Evolutionary conservation across 1,140 invertebrate species (phyloP).

Genomic region (Halotydeus destructor): DNA sequence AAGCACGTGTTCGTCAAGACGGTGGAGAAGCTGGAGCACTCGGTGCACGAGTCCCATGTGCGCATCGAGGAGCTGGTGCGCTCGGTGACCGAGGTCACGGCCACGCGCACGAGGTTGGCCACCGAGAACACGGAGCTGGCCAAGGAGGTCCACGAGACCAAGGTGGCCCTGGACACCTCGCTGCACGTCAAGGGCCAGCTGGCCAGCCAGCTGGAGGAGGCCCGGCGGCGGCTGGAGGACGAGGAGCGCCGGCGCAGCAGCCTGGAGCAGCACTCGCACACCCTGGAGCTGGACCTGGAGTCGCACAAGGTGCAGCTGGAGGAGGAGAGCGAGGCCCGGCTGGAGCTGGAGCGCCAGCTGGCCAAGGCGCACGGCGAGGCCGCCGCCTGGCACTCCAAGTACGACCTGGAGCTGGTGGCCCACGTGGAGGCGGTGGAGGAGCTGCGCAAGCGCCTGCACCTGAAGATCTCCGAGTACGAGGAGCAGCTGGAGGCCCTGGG

Average conservation of each 20-base stretch:
- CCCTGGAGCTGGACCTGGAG: slow-evolving; percentile 77
- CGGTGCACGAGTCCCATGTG: slow-evolving; percentile 65
- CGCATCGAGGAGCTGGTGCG: slow-evolving; percentile 88
- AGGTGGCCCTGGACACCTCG: slow-evolving; percentile 77
- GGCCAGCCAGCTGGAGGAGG: slow-evolving; percentile 69
- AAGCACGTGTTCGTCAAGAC: slow-evolving; percentile 62
- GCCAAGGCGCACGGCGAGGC: slow-evolving; percentile 74
- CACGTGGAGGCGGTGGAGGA: slow-evolving; percentile 83
- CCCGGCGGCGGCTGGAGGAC: slow-evolving; percentile 74
- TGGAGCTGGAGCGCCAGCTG: slow-evolving; percentile 82
- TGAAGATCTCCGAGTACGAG: slow-evolving; percentile 79
- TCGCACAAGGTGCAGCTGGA: slow-evolving; percentile 76
- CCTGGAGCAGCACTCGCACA: slow-evolving; percentile 62
- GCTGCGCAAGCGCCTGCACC: slow-evolving; percentile 48
- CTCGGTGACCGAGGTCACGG: slow-evolving; percentile 79
- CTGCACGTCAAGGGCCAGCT: slow-evolving; percentile 70
- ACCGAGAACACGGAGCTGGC: slow-evolving; percentile 74
- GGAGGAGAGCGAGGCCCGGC: slow-evolving; percentile 79
- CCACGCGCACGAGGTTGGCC: slow-evolving; percentile 26
- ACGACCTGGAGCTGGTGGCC: slow-evolving; percentile 66
- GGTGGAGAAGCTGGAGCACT: slow-evolving; percentile 69
- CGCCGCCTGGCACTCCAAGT: slow-evolving; percentile 69
- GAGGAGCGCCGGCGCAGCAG: slow-evolving; percentile 54
- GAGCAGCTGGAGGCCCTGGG: slow-evolving; percentile 80
- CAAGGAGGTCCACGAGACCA: slow-evolving; percentile 83